These are phyloP conservation scores for Temnothorax nylanderi DNA, from an alignment of 1,140 invertebrate species.

Conservation along the genomic window DNA sequence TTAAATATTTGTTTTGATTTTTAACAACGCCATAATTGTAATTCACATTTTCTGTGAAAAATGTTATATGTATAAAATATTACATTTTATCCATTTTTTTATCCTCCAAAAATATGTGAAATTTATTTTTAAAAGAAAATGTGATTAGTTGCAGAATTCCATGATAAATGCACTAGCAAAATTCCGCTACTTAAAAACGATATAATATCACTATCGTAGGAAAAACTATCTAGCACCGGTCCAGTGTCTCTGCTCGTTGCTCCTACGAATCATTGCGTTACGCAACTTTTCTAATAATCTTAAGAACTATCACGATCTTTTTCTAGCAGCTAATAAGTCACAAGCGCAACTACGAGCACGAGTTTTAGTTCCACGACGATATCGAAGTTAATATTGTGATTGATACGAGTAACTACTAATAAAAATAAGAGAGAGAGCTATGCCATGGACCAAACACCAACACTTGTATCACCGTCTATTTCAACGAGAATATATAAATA, in stretches of 20 bases:
- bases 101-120: background rate
- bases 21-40: background rate
- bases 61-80: background rate
- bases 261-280: slow-evolving; percentile 25
- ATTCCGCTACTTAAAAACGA: background rate
- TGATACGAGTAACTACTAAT: slow-evolving; percentile 43
- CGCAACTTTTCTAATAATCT: slow-evolving; percentile 59
- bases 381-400: slow-evolving; percentile 60
- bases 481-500: slow-evolving; percentile 12
- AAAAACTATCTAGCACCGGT: slow-evolving; percentile 3
- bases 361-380: slow-evolving; percentile 54
- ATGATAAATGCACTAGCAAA: background rate
- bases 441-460: slow-evolving; percentile 57
- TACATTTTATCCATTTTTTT: background rate
- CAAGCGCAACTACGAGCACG: slow-evolving; percentile 58
- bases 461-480: slow-evolving; percentile 36
- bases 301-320: slow-evolving; percentile 62
- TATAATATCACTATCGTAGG: too few species aligned
- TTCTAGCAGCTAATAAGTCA: slow-evolving; percentile 61
- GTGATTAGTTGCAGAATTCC: background rate
- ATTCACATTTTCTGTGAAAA: background rate
- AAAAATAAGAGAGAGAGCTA: slow-evolving; percentile 49
- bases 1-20: background rate
- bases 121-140: background rate
- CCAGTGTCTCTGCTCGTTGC: slow-evolving; percentile 12